These are phyloP conservation scores for Elmis aenea DNA, from an alignment of 2,888 invertebrate genomes.

Conservation along the genomic window DNA sequence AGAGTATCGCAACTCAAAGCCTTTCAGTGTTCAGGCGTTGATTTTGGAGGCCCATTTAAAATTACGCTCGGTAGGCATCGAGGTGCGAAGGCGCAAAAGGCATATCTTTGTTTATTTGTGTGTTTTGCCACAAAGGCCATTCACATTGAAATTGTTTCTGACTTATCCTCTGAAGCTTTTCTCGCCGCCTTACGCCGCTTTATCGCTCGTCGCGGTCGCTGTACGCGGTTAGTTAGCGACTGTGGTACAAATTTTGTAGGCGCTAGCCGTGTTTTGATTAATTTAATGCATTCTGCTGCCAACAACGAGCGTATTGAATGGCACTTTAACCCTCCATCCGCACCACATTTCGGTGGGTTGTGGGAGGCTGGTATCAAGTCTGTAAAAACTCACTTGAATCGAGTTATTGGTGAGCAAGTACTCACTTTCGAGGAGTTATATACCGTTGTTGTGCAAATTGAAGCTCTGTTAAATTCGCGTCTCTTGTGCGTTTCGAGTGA, in stretches of 20 bases:
- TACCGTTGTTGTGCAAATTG: neutral
- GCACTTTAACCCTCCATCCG: conserved; percentile 17
- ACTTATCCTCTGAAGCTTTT: conserved; percentile 28
- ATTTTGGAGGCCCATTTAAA: conserved; percentile 19
- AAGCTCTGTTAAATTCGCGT: neutral
- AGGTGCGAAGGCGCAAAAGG: conserved; percentile 18
- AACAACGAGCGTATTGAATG: conserved; percentile 8
- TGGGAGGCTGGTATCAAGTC: conserved; percentile 26
- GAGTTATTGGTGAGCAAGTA: conserved; percentile 13
- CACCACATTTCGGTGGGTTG: conserved; percentile 16
- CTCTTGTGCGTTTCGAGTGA: neutral
- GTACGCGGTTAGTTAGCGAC: neutral
- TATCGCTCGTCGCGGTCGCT: conserved; percentile 20
- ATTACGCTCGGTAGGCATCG: conserved; percentile 12
- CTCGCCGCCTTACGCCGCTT: conserved; percentile 26
- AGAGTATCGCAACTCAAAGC: conserved; percentile 15
- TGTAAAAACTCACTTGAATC: conserved; percentile 28
- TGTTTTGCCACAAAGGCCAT: conserved; percentile 29
- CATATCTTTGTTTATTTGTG: conserved; percentile 27
- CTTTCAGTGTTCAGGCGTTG: conserved; percentile 18
- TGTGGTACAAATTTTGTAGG: conserved; percentile 3
- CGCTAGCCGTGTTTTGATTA: neutral
- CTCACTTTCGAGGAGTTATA: neutral
- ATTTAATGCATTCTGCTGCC: too few species aligned
- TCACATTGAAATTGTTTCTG: conserved; percentile 28